Base-by-base conservation (phyloP, 2,113 vertebrate species). In the Etheostoma cragini region DNA sequence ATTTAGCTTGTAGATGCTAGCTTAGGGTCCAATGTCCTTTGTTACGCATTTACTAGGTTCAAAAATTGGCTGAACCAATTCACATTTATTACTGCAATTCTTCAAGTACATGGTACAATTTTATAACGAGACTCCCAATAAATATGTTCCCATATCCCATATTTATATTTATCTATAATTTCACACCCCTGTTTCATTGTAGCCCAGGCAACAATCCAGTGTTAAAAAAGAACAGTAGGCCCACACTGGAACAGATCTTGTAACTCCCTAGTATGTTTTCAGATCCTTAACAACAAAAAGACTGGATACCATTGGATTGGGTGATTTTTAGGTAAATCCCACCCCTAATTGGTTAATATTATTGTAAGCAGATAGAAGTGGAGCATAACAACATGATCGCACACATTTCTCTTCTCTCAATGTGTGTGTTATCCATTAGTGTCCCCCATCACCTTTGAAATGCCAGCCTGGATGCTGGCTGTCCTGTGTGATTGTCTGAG, bases 401-500 rank as follows among this genome's bases (percentile, higher is more conserved):
- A 46, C 60, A 24, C 53, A 22, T 60, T 72, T 49, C 30, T 45
- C 52, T 58, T 8, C 24, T 8, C 15, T 50, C 19, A n/a, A 19
- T 4, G 67, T 82, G 33, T 76, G 82, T 54, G 22, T 70, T 66
- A 46, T 70, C 26, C 78, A 6, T 82, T 52, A 24, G 42, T 62
- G 60, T 81, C 45, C 21, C 42, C 61, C 62, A 65, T 71, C 58
- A 78, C 13, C 76, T 80, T 60, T 58, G 56, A 78, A 22, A 76
- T 35, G 42, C 50, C 60, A 72, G 49, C 63, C 50, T n/a, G 19
- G 63, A 22, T 16, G 57, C 46, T 58, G 78, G 22, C 68, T 54
- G 58, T 72, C 8, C 52, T 46, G 58, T 75, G 50, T 69, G 61
- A 60, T 56, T 46, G 81, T 72, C 13, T 72, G 62, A 71, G 22